These are phyloP conservation scores for Cantharis rufa DNA, from an alignment of 2,888 invertebrate species.

Conservation along the genomic window DNA sequence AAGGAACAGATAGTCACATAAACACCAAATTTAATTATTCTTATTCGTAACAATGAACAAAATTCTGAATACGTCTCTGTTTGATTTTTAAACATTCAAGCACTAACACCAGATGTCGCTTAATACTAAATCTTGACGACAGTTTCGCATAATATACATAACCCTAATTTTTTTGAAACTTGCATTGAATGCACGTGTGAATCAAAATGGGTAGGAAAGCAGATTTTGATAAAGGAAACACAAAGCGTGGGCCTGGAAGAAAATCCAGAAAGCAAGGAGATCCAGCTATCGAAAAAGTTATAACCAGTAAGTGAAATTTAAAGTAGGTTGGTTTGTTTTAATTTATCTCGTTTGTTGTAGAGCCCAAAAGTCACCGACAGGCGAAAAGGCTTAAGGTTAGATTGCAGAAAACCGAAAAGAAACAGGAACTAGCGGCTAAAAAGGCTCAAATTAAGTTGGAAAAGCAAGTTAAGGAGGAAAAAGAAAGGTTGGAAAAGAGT, in stretches of 20 bases:
- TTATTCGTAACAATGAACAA: no score
- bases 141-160: background rate
- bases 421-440: constrained; percentile 54
- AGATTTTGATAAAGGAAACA: constrained; percentile 71
- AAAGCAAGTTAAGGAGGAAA: constrained; percentile 32
- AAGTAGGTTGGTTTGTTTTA: background rate
- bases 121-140: background rate
- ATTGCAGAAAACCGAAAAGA: constrained; percentile 57
- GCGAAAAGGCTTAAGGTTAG: constrained; percentile 67
- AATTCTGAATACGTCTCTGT: no score
- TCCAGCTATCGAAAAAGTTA: constrained; percentile 69
- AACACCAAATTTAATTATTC: no score
- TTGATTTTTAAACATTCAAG: background rate
- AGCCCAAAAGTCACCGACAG: constrained; percentile 71
- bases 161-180: background rate
- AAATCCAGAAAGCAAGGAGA: constrained; percentile 87
- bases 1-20: no score
- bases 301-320: constrained; percentile 53
- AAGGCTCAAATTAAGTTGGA: background rate
- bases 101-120: background rate
- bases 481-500: constrained; percentile 22
- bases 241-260: constrained; percentile 82
- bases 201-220: constrained; percentile 83
- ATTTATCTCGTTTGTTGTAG: constrained; percentile 52
- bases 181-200: constrained; percentile 8